A percentile compares a stretch with the other conserved stretches of the same genome.
phyloP scores from a whole-genome alignment of 1,140 invertebrate species.

The Drosophila azteca region DNA sequence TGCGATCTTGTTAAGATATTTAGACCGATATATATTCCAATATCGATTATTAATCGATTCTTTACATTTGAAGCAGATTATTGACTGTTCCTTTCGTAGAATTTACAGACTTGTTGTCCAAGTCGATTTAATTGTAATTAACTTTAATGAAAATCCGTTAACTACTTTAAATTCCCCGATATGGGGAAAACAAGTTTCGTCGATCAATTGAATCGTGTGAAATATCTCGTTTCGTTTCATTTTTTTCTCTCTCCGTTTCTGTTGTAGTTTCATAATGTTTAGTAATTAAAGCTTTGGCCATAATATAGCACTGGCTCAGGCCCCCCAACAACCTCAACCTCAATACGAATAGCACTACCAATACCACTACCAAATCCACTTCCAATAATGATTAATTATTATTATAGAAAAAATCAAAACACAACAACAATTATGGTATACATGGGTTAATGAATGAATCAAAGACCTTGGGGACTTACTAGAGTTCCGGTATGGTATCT shows the following conservation, averaged over 20 bases:
- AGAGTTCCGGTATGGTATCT: constrained; percentile 37
- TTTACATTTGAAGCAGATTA: neutral
- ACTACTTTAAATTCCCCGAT: constrained; percentile 17
- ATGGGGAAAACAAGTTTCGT: constrained; percentile 21
- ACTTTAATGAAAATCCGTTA: constrained; percentile 24
- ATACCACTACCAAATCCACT: constrained; percentile 4
- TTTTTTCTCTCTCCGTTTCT: too few species aligned
- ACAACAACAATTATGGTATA: too few species aligned
- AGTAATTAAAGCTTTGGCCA: constrained; percentile 37
- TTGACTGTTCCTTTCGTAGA: neutral
- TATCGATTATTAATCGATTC: too few species aligned
- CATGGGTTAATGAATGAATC: too few species aligned
- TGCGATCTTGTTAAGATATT: too few species aligned
- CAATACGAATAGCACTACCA: neutral
- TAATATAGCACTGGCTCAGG: neutral
- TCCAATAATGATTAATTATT: constrained; percentile 37
- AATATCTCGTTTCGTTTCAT: constrained; percentile 11
- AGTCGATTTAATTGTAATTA: constrained; percentile 3
- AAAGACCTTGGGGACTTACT: constrained; percentile 20
- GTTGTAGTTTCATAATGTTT: constrained; percentile 22
- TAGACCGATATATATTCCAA: too few species aligned
- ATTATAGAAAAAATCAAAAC: constrained; percentile 15
- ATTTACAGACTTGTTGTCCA: neutral
- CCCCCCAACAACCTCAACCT: too few species aligned
- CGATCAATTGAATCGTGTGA: constrained; percentile 37